Evolutionary conservation across 2,797 vertebrate species (phyloP).

Genomic region (Hyperoplus immaculatus): DNA sequence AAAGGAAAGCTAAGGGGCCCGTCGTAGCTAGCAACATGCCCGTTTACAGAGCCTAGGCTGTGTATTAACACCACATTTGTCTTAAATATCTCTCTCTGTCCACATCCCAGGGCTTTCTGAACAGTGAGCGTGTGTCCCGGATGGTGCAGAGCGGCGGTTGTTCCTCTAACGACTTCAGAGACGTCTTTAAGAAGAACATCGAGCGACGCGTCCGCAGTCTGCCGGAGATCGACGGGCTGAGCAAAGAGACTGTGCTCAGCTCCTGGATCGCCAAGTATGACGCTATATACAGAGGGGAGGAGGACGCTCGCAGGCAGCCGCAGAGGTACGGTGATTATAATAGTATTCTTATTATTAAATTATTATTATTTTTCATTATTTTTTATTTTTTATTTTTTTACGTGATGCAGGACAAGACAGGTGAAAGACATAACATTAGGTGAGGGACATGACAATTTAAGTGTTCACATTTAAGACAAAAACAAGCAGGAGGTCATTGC

Average conservation of each 20-base stretch:
- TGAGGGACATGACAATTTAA: no score
- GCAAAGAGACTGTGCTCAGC: conserved; percentile 98
- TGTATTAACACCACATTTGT: no score
- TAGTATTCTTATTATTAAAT: no score
- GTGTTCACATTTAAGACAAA: no score
- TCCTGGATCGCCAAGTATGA: conserved; percentile 99
- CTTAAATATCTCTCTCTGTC: neutral
- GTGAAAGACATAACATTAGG: no score
- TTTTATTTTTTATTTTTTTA: no score
- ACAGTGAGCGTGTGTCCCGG: conserved; percentile 94
- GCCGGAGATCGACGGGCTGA: conserved; percentile 96
- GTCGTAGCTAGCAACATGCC: no score
- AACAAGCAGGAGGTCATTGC: no score
- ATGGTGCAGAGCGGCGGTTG: conserved; percentile 98
- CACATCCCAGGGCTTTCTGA: conserved; percentile 91
- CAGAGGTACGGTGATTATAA: conserved; percentile 55
- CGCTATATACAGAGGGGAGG: conserved; percentile 95
- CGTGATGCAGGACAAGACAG: no score
- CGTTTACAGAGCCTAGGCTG: no score
- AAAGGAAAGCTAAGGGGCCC: no score
- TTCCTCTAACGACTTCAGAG: conserved; percentile 94
- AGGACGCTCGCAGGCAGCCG: conserved; percentile 84
- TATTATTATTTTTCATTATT: no score
- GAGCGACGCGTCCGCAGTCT: conserved; percentile 97
- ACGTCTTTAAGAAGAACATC: conserved; percentile 99